Evolutionary conservation across 2,797 vertebrate genomes (phyloP).

Genomic region (Morus bassanus): DNA sequence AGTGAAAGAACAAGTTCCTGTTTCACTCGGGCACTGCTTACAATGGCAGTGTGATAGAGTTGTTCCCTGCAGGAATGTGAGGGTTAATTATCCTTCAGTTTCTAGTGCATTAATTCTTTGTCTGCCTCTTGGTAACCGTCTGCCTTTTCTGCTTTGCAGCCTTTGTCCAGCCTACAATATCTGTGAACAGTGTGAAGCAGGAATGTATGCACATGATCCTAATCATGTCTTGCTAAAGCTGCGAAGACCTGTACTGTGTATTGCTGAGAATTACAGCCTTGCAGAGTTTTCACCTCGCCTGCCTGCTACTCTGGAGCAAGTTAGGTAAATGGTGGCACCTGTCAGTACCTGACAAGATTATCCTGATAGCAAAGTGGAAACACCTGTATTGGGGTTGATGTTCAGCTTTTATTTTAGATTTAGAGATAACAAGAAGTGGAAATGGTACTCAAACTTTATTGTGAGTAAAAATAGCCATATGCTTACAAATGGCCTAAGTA

Average conservation of each 20-base stretch:
- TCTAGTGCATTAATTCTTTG: background rate
- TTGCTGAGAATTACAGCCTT: conserved; percentile 46
- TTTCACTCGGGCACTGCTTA: background rate
- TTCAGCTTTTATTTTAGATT: background rate
- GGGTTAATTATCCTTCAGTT: background rate
- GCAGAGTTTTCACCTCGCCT: conserved; percentile 48
- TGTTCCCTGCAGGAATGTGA: background rate
- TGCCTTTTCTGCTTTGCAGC: conserved; percentile 64
- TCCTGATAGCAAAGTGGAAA: background rate
- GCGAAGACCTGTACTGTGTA: conserved; percentile 79
- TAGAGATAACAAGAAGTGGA: background rate
- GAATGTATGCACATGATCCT: conserved; percentile 86
- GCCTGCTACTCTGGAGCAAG: conserved; percentile 75
- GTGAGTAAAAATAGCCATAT: background rate
- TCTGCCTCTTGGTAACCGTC: background rate
- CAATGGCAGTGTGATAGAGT: background rate
- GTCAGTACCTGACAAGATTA: background rate
- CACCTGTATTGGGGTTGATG: background rate
- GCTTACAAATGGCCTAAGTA: background rate
- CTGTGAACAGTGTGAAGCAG: conserved; percentile 87
- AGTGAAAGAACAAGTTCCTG: background rate
- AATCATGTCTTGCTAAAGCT: conserved; percentile 91
- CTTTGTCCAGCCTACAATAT: conserved; percentile 92
- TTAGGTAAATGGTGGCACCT: conserved; percentile 58
- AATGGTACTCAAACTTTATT: background rate